phyloP scores from a whole-genome alignment of 2,113 vertebrate genomes.

The Chionodraco myersi region DNA sequence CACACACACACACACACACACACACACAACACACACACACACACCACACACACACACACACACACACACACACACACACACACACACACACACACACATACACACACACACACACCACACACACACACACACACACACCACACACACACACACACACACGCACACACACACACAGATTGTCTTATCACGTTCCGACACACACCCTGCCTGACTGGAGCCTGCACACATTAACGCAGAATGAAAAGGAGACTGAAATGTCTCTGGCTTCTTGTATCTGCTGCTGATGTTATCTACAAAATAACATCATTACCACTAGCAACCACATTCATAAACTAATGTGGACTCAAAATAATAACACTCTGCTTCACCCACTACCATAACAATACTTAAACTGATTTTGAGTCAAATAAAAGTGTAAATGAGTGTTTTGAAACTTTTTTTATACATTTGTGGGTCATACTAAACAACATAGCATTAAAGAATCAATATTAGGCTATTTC shows the following conservation, averaged over 20 bases:
- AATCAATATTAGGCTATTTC: too few relatives aligned
- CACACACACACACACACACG: too few relatives aligned
- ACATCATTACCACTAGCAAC: neutral
- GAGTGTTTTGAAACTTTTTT: neutral
- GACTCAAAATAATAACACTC: neutral
- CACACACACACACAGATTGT: conserved; percentile 15
- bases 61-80: too few relatives aligned
- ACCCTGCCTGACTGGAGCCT: conserved; percentile 33
- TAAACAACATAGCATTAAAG: too few relatives aligned
- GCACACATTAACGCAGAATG: conserved; percentile 32
- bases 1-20: conserved; percentile 34
- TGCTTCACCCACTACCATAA: neutral
- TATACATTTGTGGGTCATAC: too few relatives aligned
- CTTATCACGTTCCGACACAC: conserved; percentile 39
- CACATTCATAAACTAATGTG: neutral
- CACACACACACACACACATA: conserved; percentile 16
- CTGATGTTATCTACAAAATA: neutral
- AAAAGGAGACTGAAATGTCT: conserved; percentile 21
- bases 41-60: conserved; percentile 29
- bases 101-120: conserved; percentile 38
- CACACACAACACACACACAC: conserved; percentile 33
- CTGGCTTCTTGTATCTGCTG: conserved; percentile 4
- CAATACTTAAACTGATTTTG: neutral
- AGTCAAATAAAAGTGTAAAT: neutral
- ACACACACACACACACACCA: conserved; percentile 29